Evolutionary conservation across 2,797 vertebrate species (phyloP).

Genomic region (Phalloptychus januarius): DNA sequence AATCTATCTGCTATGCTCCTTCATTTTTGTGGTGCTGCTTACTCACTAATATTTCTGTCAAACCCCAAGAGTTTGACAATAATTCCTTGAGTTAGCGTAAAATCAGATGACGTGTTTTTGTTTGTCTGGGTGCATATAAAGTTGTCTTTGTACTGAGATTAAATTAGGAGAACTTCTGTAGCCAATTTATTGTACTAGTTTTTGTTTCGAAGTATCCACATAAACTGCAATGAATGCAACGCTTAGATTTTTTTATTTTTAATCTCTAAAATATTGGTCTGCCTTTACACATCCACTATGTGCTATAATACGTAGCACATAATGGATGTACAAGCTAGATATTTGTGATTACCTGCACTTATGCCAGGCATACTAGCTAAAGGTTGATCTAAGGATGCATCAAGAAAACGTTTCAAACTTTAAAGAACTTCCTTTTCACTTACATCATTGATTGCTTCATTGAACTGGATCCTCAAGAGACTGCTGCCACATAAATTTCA

Average conservation of each 20-base stretch:
- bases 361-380: neutral
- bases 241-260: neutral
- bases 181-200: neutral
- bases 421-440: neutral
- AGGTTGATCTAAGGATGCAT: neutral
- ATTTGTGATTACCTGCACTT: neutral
- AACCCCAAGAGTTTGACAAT: too few species aligned
- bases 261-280: neutral
- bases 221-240: neutral
- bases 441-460: slow-evolving; percentile 22
- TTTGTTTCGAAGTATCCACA: neutral
- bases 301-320: neutral
- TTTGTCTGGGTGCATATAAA: neutral
- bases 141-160: neutral
- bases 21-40: neutral
- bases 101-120: too few species aligned
- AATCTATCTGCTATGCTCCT: neutral
- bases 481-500: slow-evolving; percentile 25
- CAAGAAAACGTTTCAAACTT: neutral
- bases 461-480: slow-evolving; percentile 31
- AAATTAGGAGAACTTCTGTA: neutral
- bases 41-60: neutral
- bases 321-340: too few species aligned
- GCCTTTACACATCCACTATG: neutral
- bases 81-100: too few species aligned